phyloP scores from a whole-genome alignment of 2,113 vertebrate species.

The Pluvialis apricaria region DNA sequence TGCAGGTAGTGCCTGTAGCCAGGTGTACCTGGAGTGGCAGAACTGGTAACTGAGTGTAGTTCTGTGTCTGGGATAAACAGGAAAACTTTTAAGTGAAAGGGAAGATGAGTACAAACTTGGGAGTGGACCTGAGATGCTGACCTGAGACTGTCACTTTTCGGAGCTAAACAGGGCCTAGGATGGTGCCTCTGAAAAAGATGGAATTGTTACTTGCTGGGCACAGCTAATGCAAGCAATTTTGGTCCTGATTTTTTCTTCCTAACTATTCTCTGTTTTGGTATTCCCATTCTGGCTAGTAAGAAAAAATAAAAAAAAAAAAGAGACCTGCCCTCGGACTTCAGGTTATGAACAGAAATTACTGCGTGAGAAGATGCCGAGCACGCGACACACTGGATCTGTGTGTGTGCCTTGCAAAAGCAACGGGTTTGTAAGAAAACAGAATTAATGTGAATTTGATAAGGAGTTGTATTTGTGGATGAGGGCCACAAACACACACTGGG shows the following conservation, averaged over 20 bases:
- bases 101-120: not conserved
- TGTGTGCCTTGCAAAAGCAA: not conserved
- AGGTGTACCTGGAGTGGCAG: not conserved
- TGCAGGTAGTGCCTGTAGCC: not conserved
- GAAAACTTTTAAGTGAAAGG: not conserved
- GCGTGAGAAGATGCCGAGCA: not conserved
- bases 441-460: not conserved
- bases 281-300: not conserved
- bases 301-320: not conserved
- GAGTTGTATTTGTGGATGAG: not conserved
- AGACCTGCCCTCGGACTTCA: not conserved
- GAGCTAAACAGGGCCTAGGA: not conserved
- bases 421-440: not conserved
- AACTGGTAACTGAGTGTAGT: not conserved
- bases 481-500: not conserved
- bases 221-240: not conserved
- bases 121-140: not conserved
- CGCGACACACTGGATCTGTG: not conserved
- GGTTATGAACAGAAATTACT: not conserved
- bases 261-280: not conserved
- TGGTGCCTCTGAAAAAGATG: not conserved
- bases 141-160: not conserved
- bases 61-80: not conserved
- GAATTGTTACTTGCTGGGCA: not conserved
- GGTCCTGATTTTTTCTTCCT: not conserved